Percentiles rank a stretch among this genome's conserved stretches.
phyloP scores from a whole-genome alignment of 2,888 invertebrate species.

The Galerucella nymphaeae region DNA sequence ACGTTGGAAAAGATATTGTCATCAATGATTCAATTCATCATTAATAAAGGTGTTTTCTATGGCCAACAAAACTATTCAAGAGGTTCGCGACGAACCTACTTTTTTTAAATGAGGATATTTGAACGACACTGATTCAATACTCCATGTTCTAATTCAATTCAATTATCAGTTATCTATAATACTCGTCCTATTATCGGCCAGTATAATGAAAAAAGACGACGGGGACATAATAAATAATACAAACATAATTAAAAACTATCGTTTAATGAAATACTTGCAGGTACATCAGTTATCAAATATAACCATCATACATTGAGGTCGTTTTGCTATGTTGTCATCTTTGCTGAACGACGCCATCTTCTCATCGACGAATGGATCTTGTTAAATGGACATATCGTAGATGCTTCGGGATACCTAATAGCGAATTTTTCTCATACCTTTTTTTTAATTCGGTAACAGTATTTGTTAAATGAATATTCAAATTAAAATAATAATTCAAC shows the following conservation, averaged over 20 bases:
- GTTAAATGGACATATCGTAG: constrained; percentile 48
- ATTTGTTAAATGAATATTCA: too few relatives aligned
- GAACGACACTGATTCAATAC: too few relatives aligned
- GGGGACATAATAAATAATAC: background rate
- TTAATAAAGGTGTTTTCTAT: too few relatives aligned
- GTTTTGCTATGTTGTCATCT: too few relatives aligned
- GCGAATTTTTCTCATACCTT: background rate
- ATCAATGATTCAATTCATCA: too few relatives aligned
- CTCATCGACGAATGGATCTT: constrained; percentile 53
- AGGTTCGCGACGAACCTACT: too few relatives aligned
- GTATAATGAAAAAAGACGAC: background rate
- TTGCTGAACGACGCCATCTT: constrained; percentile 48
- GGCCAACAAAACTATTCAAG: too few relatives aligned
- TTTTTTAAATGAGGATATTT: too few relatives aligned
- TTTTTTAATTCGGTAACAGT: background rate
- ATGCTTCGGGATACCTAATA: constrained; percentile 51
- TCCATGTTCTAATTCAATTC: too few relatives aligned
- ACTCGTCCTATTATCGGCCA: background rate
- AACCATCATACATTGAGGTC: background rate
- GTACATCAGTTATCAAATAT: background rate
- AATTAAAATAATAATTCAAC: too few relatives aligned
- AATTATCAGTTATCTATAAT: too few relatives aligned
- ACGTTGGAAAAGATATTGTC: too few relatives aligned
- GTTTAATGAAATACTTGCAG: background rate
- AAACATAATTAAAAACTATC: background rate